These are phyloP conservation scores for Amblyopsis rosae DNA, from an alignment of 2,113 vertebrate genomes.

Conservation along the genomic window DNA sequence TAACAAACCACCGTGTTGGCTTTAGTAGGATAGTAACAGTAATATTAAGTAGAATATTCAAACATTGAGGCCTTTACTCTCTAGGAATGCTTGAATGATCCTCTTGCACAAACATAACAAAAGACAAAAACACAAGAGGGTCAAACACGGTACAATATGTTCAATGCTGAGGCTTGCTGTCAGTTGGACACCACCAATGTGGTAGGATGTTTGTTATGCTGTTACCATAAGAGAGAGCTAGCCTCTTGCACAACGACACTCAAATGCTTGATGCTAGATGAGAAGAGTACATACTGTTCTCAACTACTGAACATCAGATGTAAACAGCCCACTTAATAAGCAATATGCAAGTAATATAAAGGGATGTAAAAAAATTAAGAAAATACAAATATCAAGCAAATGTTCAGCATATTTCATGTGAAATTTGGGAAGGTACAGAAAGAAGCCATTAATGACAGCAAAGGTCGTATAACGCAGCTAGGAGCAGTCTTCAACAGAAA, in stretches of 20 bases:
- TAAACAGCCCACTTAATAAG: slow-evolving; percentile 29
- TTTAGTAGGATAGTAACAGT: too few relatives aligned
- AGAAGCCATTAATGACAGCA: too few relatives aligned
- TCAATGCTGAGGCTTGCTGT: too few relatives aligned
- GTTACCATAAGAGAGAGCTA: slow-evolving; percentile 16
- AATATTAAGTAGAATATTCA: too few relatives aligned
- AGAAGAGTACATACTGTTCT: slow-evolving; percentile 46
- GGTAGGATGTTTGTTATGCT: not conserved
- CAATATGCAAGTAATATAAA: not conserved
- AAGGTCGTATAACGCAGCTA: not conserved
- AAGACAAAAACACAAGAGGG: too few relatives aligned
- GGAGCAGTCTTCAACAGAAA: not conserved
- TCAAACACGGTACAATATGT: too few relatives aligned
- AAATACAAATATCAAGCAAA: not conserved
- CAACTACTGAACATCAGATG: not conserved
- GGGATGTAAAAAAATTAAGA: not conserved
- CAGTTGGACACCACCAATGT: not conserved
- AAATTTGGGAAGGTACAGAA: not conserved
- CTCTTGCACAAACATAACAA: too few relatives aligned
- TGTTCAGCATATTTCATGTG: too few relatives aligned
- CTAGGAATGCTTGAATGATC: too few relatives aligned
- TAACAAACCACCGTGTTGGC: too few relatives aligned
- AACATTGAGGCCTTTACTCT: too few relatives aligned
- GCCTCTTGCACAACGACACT: slow-evolving; percentile 29
- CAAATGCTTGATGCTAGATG: not conserved